Base-by-base conservation (phyloP, 1,140 invertebrate genomes). In the Tetramorium alpestre region DNA sequence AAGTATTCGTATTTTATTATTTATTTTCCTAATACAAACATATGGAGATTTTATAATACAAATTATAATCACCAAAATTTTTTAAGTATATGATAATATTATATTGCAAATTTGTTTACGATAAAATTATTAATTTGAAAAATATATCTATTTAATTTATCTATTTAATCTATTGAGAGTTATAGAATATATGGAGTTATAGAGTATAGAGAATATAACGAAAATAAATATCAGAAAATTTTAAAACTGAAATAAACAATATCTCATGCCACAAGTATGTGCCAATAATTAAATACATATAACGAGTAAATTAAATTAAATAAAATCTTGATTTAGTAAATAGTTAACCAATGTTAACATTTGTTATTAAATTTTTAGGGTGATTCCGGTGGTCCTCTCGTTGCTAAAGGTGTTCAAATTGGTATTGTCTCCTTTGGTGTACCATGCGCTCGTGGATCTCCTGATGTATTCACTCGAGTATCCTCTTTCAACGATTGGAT, bases 371-470 rank as follows among this genome's bases (percentile, higher is more conserved):
- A 41, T 81, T 88, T 90, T 5, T n/a, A 95, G 96, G 96, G 96
- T 67, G 96, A 97, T 93, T 96, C 96, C 3, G 97, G 97, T 62
- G 96, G 97, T 77, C 96, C 96, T 58, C 82, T 97, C 65, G 94
- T 95, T 22, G 87, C 86, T 6, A 90, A 94, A 67, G 93, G 94
- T n/a, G 89, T 95, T 82, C 94, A 97, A 47, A 96, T 96, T 75
- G 97, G 97, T 67, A 94, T 97, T 51, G 96, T 97, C 2, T 97
- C 96, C 4, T 97, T 96, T 94, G 97, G 96, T 8, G 94, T 94
- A 22, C 96, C 96, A 3, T 97, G 97, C 92, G 97, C 96, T n/a
- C 89, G 89, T 56, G 96, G 96, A 16, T 95, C 95, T 77, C 97
- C 97, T 3, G 97, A 97, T 85, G 96, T 97, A 10, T 97, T 96